Base-by-base conservation (phyloP, 2,113 vertebrate species). In the Syngnathus typhle region DNA sequence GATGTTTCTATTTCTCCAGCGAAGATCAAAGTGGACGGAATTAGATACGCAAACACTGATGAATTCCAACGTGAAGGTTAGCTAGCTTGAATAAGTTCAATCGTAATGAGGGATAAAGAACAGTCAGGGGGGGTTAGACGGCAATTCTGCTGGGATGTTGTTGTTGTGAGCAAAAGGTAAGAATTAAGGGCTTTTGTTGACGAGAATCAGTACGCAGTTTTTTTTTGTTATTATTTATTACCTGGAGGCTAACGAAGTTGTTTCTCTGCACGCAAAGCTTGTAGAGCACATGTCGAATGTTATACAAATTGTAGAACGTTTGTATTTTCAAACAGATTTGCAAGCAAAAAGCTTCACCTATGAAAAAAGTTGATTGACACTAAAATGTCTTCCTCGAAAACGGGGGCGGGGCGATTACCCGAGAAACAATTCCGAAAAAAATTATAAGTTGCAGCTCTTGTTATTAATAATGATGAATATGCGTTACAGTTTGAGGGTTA, bases 1-100 rank as follows among this genome's bases (percentile, higher is more conserved):
- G 3, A 2, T 38, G 6, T 60, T 60, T 39, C 38, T 43, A 11
- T 62, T 43, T 62, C 23, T 16, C 39, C 39, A 6, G 39, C 19
- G 11, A 62, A 62, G 60, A 62, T 62, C 60, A 62, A 62, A 62
- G 60, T 62, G 60, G 60, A 62, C 60, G 21, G 16, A 62, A 44
- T 62, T 62, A 62, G 60, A 62, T 41, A 18, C 39, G 60, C 60
- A 44, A 62, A 44, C 39, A 44, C 41, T 62, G 41, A 62, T 44
- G 41, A 62, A 62, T 62, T 23, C 12, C 2, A 60, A 38, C 36
- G 60, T 44, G 41, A 62, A 62, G 60, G 60, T 62, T 62, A 62
- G 21, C 41, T 44, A 21, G 41, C 60, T 62, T 44, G 60, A 44
- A 62, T 62, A 62, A 44, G 60, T 62, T 62, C 60, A 62, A 62